These are phyloP conservation scores for Notoglanidium macrostoma DNA, from an alignment of 2,797 vertebrate genomes.

Conservation along the genomic window DNA sequence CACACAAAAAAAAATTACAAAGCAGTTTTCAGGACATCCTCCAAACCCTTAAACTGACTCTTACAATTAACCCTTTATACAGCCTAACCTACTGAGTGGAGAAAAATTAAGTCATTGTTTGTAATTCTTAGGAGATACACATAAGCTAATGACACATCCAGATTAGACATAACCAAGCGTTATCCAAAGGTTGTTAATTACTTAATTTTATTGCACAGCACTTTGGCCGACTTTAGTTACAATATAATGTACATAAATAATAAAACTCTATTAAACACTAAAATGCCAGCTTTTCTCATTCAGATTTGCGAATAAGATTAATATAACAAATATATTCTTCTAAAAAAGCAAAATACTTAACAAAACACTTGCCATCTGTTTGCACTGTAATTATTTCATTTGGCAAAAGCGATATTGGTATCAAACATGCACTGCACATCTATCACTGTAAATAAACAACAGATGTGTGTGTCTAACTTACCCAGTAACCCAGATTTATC, in stretches of 20 bases:
- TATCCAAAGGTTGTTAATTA: background rate
- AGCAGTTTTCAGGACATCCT: background rate
- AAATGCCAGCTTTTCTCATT: background rate
- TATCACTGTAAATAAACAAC: background rate
- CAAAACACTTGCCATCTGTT: background rate
- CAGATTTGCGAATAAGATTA: background rate
- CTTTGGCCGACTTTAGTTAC: background rate
- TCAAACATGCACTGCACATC: background rate
- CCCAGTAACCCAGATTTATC: too few species aligned
- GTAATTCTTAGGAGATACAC: background rate
- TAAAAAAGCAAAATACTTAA: background rate
- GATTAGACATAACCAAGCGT: background rate
- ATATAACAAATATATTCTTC: background rate
- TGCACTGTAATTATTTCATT: background rate
- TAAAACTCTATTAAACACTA: background rate
- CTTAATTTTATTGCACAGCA: background rate
- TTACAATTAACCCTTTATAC: background rate
- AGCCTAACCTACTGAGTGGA: background rate
- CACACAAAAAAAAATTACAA: conserved; percentile 46
- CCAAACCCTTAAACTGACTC: background rate
- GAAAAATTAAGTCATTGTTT: background rate
- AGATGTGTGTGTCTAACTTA: background rate
- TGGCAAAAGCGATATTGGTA: background rate
- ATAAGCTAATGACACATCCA: background rate
- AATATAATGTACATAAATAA: background rate